Base-by-base conservation (phyloP, 2,113 vertebrate genomes). In the Bufo bufo region DNA sequence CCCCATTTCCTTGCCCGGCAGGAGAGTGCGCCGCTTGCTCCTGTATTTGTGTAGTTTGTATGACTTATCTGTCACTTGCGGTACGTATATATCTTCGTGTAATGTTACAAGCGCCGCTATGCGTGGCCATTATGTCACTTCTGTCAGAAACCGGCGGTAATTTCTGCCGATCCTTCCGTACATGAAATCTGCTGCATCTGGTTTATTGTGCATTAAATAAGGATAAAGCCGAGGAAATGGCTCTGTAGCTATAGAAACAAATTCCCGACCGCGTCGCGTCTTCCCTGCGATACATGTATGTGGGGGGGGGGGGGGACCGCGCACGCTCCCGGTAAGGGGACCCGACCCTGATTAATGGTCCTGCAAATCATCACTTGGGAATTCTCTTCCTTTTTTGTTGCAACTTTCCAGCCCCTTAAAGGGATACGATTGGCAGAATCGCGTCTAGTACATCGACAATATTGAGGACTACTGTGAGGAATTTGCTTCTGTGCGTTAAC, bases 191-290 rank as follows among this genome's bases (percentile, higher is more conserved):
- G 43, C 45, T 6, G 45, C 6, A 49, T 82, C 80, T 82, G 79
- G 17, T 16, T 45, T 61, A 43, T 33, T 56, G 2, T 23, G 33
- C 78, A 65, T 65, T 82, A 65, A 81, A 81, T 11, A 19, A 61
- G 23, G 54, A 63, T 63, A 82, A 82, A 65, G 58, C 4, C 13
- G 4, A 63, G 79, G 11, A 50, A 82, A 50, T 9, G 19, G 47
- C 19, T 19, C 23, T 5, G 80, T 82, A 63, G 59, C 80, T 82
- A 82, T 82, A 63, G 80, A 49, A 65, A 82, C 80, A n/a, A 49
- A n/a, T 82, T 59, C 80, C 80, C 59, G 58, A 63, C 79, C 16
- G 8, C 20, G 50, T 63, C n/a, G 6, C 78, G 10, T 82, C 79
- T 49, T 47, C 23, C 6, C 79, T 20, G 58, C 23, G 59, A 13